Evolutionary conservation across 2,113 vertebrate genomes (phyloP), one percentile per base, ranked within the genome.

Genomic region (Gymnorhina tibicen): DNA sequence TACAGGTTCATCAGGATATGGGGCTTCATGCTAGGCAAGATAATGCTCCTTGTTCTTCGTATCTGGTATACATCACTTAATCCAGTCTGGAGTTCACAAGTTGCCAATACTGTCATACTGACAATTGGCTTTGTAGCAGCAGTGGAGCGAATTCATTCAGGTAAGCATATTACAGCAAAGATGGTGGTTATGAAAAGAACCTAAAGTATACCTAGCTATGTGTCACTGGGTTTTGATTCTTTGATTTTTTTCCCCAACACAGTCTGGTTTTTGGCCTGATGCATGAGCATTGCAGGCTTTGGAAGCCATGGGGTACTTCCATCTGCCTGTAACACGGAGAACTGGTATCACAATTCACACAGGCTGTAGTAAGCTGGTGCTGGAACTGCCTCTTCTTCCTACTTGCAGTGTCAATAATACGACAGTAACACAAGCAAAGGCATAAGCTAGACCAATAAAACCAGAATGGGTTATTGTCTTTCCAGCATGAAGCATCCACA

Each of bases 11-110:
- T 97, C 93, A 96, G 95, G 89, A 94, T 98, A 76, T 98, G 98
- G 98, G 97, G 98, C 44, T 98, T 98, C 94, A 93, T 98, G 32
- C 79, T 98, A 67, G 98, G 98, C 85, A 98, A 98, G 75, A 85
- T 98, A 85, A 78, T 98, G 42, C 97, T 98, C 30, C 62, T 98
- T 87, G 95, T 97, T 60, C 95, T 98, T 81, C 97, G 97, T 47
- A 98, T 98, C 78, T 98, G 98, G 97, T 97, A 97, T 58, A 97
- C 97, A 2, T 98, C 98, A 41, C 88, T 98, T 42, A 98, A 98
- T 84, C 98, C 98, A 28, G 27, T 97, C 35, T 98, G 98, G 98
- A 97, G 66, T 53, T 97, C 93, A 19, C 93, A 62, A 53, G 32
- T 24, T 87, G 87, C 96, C 86, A 98, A 98, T 92, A 73, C 35